phyloP scores from a whole-genome alignment of 2,888 invertebrate species.

The Slavum lentiscoides region DNA sequence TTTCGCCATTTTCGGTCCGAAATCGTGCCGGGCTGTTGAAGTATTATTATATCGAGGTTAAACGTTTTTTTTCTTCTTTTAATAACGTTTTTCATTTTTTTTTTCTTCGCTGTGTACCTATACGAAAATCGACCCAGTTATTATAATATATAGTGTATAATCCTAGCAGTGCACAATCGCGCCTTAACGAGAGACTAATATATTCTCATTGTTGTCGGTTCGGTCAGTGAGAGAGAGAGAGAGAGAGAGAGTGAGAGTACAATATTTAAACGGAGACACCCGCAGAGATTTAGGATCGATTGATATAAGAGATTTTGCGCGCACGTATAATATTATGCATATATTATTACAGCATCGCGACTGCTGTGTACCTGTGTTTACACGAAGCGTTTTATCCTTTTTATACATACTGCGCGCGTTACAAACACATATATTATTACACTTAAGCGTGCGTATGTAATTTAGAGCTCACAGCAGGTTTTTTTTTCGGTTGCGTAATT shows the following conservation, averaged over 20 bases:
- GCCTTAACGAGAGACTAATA: constrained; percentile 16
- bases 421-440: too few relatives aligned
- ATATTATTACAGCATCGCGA: background rate
- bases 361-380: background rate
- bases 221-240: too few relatives aligned
- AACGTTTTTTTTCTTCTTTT: background rate
- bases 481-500: background rate
- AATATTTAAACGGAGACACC: background rate
- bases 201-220: constrained; percentile 14
- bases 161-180: background rate
- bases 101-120: background rate
- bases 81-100: constrained; percentile 2
- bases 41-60: background rate
- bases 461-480: constrained; percentile 25
- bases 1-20: constrained; percentile 30
- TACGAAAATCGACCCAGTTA: constrained; percentile 30
- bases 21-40: constrained; percentile 11
- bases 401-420: too few relatives aligned
- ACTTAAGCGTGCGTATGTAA: background rate
- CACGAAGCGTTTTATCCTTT: too few relatives aligned
- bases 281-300: constrained; percentile 19
- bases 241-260: background rate
- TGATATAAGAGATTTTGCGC: constrained; percentile 19
- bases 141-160: background rate
- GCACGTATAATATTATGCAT: background rate